Percentiles rank a stretch among this genome's conserved stretches.
These are phyloP conservation scores for Oreochromis grahami DNA, from an alignment of 2,797 vertebrate genomes.

Conservation along the genomic window DNA sequence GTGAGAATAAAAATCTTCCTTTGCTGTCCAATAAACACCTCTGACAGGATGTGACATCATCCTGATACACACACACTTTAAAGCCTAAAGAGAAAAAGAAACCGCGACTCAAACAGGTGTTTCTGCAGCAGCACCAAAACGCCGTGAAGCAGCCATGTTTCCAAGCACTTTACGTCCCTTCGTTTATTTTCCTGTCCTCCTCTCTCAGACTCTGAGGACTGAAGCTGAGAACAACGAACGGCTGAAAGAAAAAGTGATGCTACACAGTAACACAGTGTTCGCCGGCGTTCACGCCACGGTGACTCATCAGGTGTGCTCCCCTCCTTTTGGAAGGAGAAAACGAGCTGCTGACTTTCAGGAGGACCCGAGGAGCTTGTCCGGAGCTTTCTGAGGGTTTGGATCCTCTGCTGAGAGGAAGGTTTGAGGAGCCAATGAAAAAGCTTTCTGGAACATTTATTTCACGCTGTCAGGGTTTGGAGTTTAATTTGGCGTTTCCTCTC, in stretches of 20 bases:
- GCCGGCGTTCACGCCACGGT: constrained; percentile 3
- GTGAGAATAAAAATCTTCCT: too few relatives aligned
- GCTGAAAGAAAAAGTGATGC: background rate
- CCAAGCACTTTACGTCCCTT: background rate
- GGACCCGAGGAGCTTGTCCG: background rate
- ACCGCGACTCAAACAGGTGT: background rate
- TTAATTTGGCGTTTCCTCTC: too few relatives aligned
- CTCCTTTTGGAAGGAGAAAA: background rate
- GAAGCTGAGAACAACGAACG: background rate
- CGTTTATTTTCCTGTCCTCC: background rate
- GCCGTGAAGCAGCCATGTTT: background rate
- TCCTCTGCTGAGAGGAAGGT: background rate
- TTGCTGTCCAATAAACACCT: background rate
- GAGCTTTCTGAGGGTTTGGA: background rate
- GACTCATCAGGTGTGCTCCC: background rate
- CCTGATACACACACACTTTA: background rate
- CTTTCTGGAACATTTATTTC: background rate
- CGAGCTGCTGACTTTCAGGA: background rate
- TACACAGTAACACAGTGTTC: background rate
- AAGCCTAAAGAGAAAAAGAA: background rate
- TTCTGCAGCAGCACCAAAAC: background rate
- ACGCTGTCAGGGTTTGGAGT: background rate
- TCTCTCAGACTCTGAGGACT: background rate
- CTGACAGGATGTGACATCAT: too few relatives aligned
- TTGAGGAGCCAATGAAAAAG: background rate